Conservation (phyloP, 2,113 vertebrate species). For the Melanerpes formicivorus region DNA sequence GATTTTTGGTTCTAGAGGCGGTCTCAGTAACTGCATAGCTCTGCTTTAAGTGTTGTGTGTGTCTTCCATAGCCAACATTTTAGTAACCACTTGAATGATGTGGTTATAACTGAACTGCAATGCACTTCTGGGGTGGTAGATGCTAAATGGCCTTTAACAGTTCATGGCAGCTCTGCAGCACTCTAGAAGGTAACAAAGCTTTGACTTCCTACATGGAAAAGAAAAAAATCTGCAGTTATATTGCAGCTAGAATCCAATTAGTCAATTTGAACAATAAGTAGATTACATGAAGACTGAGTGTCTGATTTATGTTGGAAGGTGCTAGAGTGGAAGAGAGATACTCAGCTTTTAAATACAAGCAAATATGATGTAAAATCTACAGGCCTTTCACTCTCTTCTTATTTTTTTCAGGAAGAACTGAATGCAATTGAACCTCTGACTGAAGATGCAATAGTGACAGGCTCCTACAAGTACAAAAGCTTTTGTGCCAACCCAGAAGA, state of each 20-base stretch:
- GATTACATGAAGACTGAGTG: background rate
- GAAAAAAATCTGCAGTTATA: background rate
- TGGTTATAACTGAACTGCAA: background rate
- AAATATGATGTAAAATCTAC: background rate
- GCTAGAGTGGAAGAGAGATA: background rate
- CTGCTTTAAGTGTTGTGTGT: background rate
- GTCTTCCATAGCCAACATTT: background rate
- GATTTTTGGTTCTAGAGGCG: background rate
- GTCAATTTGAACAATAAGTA: background rate
- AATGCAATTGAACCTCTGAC: slow-evolving; percentile 76
- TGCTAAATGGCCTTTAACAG: background rate
- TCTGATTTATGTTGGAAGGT: background rate
- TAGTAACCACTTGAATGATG: background rate
- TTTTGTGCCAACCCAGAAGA: slow-evolving; percentile 84
- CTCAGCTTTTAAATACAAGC: background rate
- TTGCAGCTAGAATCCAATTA: background rate
- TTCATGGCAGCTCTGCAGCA: background rate
- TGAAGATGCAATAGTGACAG: slow-evolving; percentile 82
- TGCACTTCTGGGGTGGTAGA: background rate
- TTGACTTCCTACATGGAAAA: background rate
- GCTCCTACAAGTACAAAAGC: slow-evolving; percentile 77
- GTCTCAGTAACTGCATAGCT: background rate
- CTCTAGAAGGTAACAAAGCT: background rate
- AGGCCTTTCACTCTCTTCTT: background rate
- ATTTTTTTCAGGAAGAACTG: slow-evolving; percentile 73